phyloP scores from a whole-genome alignment of 2,113 vertebrate genomes.

The Siniperca chuatsi region DNA sequence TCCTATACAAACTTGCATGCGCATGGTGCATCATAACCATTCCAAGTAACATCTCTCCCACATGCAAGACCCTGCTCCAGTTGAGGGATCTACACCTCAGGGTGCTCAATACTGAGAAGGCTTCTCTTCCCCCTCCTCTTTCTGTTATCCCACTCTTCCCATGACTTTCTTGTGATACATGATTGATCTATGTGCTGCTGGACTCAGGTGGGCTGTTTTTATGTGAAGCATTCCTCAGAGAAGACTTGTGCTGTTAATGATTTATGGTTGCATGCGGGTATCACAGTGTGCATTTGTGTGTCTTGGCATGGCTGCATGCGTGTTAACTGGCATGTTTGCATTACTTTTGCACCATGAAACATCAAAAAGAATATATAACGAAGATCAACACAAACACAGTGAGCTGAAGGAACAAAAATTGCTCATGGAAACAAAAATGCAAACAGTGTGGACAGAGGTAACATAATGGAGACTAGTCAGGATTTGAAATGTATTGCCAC shows the following conservation, averaged over 20 bases:
- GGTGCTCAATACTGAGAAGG: conserved; percentile 53
- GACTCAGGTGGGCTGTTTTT: conserved; percentile 80
- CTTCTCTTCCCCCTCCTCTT: conserved; percentile 37
- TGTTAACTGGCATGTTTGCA: conserved; percentile 54
- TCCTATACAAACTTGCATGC: conserved; percentile 22
- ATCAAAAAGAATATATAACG: conserved; percentile 28
- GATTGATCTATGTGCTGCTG: conserved; percentile 78
- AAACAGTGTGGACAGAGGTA: neutral
- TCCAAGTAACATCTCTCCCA: conserved; percentile 40
- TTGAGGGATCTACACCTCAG: conserved; percentile 41
- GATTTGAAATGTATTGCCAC: neutral
- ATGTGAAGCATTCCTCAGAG: conserved; percentile 68
- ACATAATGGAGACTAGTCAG: neutral
- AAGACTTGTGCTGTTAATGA: conserved; percentile 77
- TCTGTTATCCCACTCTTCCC: conserved; percentile 66
- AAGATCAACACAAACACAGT: conserved; percentile 19
- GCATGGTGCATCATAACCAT: conserved; percentile 44
- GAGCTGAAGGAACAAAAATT: conserved; percentile 1
- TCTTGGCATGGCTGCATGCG: conserved; percentile 31
- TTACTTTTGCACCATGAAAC: conserved; percentile 56
- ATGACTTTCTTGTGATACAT: conserved; percentile 72
- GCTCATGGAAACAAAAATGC: conserved; percentile 19
- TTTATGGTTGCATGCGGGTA: conserved; percentile 72
- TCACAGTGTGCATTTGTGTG: conserved; percentile 43
- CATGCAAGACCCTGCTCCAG: conserved; percentile 43